Evolutionary conservation across 2,888 invertebrate species (phyloP).

Genomic region (Balanococcus diminutus): DNA sequence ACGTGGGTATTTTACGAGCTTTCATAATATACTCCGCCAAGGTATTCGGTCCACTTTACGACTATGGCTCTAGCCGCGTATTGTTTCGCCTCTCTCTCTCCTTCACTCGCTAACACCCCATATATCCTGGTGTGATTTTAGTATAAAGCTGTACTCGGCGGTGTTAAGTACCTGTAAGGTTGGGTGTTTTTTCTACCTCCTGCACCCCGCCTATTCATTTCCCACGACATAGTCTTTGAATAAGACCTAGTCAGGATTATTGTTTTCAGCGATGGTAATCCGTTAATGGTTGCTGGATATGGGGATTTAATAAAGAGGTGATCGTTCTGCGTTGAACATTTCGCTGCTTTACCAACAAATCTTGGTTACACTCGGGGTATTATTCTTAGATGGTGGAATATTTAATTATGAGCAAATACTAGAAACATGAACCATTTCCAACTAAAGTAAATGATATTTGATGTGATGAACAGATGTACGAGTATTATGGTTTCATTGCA

Average conservation of each 20-base stretch:
- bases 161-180: not conserved
- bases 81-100: not conserved
- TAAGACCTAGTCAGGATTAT: not conserved
- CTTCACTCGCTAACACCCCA: not conserved
- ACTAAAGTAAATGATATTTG: too few relatives aligned
- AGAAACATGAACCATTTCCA: too few relatives aligned
- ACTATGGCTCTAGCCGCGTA: not conserved
- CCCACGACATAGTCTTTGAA: not conserved
- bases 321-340: too few relatives aligned
- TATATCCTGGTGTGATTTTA: not conserved
- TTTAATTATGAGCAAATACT: too few relatives aligned
- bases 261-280: not conserved
- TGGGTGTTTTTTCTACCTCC: not conserved
- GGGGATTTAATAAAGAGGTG: not conserved
- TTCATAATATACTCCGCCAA: not conserved
- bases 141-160: not conserved
- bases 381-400: too few relatives aligned
- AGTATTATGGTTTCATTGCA: too few relatives aligned
- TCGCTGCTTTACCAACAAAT: too few relatives aligned
- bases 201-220: not conserved
- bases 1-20: slow-evolving; percentile 5
- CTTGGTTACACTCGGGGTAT: too few relatives aligned
- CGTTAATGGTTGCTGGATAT: not conserved
- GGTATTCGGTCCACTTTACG: slow-evolving; percentile 15
- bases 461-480: too few relatives aligned